These are phyloP conservation scores for Mactromeris polynyma DNA, from an alignment of 2,888 invertebrate genomes.

Conservation along the genomic window DNA sequence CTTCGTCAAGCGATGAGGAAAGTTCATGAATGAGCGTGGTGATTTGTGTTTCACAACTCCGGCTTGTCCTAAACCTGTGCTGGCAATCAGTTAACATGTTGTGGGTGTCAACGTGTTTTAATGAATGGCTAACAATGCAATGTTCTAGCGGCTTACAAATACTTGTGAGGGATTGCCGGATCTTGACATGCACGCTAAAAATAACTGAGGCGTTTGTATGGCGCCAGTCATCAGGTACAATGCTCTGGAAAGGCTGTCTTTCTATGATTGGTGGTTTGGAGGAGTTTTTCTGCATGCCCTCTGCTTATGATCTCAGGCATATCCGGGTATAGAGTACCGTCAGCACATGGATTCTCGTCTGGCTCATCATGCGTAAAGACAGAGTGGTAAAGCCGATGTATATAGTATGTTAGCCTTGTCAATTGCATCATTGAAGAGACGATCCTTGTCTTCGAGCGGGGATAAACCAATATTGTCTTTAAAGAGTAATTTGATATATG, in stretches of 20 bases:
- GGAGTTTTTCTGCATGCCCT: conserved; percentile 21
- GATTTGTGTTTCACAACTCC: conserved; percentile 53
- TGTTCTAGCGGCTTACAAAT: too few species aligned
- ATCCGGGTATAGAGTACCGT: neutral
- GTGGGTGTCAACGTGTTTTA: too few species aligned
- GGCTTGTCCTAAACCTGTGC: too few species aligned
- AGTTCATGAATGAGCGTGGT: conserved; percentile 33
- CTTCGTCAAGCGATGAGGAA: neutral
- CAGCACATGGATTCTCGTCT: neutral
- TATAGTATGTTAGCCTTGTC: conserved; percentile 23
- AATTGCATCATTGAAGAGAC: conserved; percentile 25
- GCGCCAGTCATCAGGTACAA: too few species aligned
- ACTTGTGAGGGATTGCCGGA: neutral
- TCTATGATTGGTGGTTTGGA: neutral
- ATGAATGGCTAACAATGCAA: too few species aligned
- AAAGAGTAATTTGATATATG: too few species aligned
- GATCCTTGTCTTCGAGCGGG: too few species aligned
- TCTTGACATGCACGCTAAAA: neutral
- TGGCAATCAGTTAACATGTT: neutral
- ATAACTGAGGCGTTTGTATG: neutral
- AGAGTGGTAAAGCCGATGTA: neutral
- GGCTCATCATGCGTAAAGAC: too few species aligned
- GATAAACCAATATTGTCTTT: conserved; percentile 38
- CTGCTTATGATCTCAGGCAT: conserved; percentile 13
- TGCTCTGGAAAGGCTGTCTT: conserved; percentile 22